Evolutionary conservation across 2,113 vertebrate genomes (phyloP), one percentile per base, ranked within the genome.

Genomic region (Rattus norvegicus): DNA sequence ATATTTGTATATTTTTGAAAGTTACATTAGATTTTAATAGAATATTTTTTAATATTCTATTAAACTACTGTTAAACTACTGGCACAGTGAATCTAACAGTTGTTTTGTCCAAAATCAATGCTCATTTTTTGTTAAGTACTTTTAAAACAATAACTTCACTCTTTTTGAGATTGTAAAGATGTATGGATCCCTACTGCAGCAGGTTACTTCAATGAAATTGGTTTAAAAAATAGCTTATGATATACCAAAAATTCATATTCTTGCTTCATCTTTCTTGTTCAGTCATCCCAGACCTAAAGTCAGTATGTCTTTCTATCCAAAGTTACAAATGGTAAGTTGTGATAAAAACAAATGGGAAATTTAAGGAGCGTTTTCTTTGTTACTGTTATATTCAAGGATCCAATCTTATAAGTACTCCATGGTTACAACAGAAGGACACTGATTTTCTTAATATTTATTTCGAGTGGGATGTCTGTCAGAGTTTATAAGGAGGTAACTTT

Each of bases 61-160:
- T n/a, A n/a, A n/a, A n/a, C n/a, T 92, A 33, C 36, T 77, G n/a
- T 81, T 84, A 70, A 93, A 56, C 24, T 85, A 2, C 30, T 94
- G 67, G 5, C 76, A 85, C 7, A 93, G 54, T 10, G 67, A 5
- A 92, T 87, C 22, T 86, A 83, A 93, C 6, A 81, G 54, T 9
- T 94, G 3, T 33, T 61, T 67, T 86, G 3, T 2, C 28, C 13
- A 39, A 63, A 88, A 95, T 1, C 1, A 83, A 79, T 52, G 39
- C 2, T 91, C 30, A 65, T 61, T 75, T 88, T 94, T 84, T 88
- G 89, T 79, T 63, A 86, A 5, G 81, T 30, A 93, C 6, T 61
- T 96, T 90, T 73, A 11, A 94, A 93, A 56, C 2, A 91, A 59
- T 88, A 94, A 89, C 22, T 95, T 81, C 20, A 84, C 86, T 80